Percentiles rank a stretch among this genome's conserved stretches.
These are phyloP conservation scores for Meiosimyza platycephala DNA, from an alignment of 2,888 invertebrate genomes.

Conservation along the genomic window DNA sequence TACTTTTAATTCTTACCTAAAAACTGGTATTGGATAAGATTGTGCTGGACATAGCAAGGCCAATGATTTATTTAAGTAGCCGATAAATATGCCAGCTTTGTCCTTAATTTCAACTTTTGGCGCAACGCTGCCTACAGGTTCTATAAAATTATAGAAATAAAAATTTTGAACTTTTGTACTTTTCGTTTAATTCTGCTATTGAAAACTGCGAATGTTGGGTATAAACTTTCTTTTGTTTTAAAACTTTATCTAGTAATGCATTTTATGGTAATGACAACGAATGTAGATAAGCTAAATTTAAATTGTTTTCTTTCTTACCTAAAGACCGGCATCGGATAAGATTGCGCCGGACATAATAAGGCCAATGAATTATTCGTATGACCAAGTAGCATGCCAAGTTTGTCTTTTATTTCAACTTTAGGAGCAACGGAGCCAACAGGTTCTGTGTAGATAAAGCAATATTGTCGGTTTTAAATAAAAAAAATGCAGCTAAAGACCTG, in stretches of 20 bases:
- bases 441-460: constrained; percentile 56
- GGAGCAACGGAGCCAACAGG: constrained; percentile 69
- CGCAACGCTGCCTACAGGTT: constrained; percentile 69
- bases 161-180: not conserved
- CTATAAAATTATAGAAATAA: constrained; percentile 49
- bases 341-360: constrained; percentile 74
- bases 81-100: constrained; percentile 61
- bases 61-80: constrained; percentile 45
- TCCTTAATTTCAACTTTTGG: constrained; percentile 79
- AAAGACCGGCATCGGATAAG: constrained; percentile 75
- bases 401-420: constrained; percentile 79
- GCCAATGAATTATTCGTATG: constrained; percentile 54
- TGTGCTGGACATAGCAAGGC: constrained; percentile 74
- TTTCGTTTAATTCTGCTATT: not conserved
- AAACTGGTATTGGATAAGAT: constrained; percentile 75
- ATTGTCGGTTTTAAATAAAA: not conserved
- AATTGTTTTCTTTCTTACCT: constrained; percentile 65
- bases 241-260: too few relatives aligned
- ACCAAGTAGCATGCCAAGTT: constrained; percentile 57
- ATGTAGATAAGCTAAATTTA: not conserved
- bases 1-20: constrained; percentile 67
- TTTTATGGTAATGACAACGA: too few relatives aligned
- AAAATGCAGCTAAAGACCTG: constrained; percentile 31
- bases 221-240: too few relatives aligned
- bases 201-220: constrained; percentile 36